These are phyloP conservation scores for Smutsia temminckii DNA, from an alignment of 2,797 vertebrate genomes.

Conservation along the genomic window DNA sequence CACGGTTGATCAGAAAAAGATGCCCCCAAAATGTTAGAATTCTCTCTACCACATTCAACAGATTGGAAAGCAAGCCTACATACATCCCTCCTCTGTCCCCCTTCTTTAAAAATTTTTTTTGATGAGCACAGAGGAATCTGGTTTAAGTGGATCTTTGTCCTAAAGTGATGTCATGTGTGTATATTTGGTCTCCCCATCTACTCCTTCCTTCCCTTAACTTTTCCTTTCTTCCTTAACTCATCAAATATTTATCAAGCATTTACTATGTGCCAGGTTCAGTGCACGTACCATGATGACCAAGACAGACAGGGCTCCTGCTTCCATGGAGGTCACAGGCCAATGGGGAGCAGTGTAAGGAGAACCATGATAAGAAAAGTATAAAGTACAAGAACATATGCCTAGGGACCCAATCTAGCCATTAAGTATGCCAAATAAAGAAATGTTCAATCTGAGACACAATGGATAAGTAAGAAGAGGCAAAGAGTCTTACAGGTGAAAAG, in stretches of 20 bases:
- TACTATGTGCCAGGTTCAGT: neutral
- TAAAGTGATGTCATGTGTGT: neutral
- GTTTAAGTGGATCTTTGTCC: neutral
- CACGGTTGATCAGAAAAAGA: neutral
- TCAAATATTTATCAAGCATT: neutral
- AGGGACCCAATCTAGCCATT: neutral
- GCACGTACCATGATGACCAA: neutral
- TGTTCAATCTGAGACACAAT: neutral
- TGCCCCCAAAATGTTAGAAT: neutral
- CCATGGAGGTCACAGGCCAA: neutral
- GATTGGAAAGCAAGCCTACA: neutral
- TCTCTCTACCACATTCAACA: neutral
- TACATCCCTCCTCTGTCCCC: neutral
- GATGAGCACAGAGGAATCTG: neutral
- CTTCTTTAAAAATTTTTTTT: neutral
- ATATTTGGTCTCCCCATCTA: neutral
- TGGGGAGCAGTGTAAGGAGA: neutral
- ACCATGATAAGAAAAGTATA: neutral
- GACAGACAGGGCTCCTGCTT: neutral
- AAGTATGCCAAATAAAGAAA: neutral
- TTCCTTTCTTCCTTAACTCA: slow-evolving; percentile 1
- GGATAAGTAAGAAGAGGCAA: neutral
- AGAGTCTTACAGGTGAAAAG: neutral
- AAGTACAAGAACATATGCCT: neutral
- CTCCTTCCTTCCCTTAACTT: neutral